These are phyloP conservation scores for Branchellion lobata DNA, from an alignment of 2,888 invertebrate genomes.

Conservation along the genomic window DNA sequence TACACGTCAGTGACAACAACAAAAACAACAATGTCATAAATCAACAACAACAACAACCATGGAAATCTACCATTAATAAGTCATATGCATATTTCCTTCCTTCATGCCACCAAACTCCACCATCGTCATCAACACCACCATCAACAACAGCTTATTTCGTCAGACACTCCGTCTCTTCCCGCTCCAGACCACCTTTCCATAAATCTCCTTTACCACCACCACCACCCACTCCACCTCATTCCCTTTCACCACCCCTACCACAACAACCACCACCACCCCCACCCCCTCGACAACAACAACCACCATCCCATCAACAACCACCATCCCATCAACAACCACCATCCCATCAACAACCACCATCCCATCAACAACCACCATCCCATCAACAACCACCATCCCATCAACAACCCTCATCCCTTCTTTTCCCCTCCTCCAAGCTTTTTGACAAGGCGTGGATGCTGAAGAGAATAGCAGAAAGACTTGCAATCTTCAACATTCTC, in stretches of 20 bases:
- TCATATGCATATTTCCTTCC: slow-evolving; percentile 2
- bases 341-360: background rate
- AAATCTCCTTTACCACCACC: background rate
- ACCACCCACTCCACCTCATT: background rate
- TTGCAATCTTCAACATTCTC: slow-evolving; percentile 49
- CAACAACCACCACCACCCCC: background rate
- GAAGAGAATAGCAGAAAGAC: slow-evolving; percentile 42
- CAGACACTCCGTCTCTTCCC: background rate
- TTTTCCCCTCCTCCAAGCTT: background rate
- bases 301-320: background rate
- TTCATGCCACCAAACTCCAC: background rate
- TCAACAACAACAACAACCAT: slow-evolving; percentile 1
- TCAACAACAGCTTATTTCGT: background rate
- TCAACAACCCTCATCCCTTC: no score
- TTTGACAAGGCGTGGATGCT: slow-evolving; percentile 48
- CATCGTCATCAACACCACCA: background rate
- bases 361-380: background rate
- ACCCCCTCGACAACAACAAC: background rate
- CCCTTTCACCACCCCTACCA: background rate
- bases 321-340: no score
- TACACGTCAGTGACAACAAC: background rate
- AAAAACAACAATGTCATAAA: background rate
- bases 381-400: no score
- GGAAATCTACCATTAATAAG: background rate
- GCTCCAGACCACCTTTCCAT: background rate